These are phyloP conservation scores for Pocota personata DNA, from an alignment of 2,888 invertebrate genomes.

Conservation along the genomic window DNA sequence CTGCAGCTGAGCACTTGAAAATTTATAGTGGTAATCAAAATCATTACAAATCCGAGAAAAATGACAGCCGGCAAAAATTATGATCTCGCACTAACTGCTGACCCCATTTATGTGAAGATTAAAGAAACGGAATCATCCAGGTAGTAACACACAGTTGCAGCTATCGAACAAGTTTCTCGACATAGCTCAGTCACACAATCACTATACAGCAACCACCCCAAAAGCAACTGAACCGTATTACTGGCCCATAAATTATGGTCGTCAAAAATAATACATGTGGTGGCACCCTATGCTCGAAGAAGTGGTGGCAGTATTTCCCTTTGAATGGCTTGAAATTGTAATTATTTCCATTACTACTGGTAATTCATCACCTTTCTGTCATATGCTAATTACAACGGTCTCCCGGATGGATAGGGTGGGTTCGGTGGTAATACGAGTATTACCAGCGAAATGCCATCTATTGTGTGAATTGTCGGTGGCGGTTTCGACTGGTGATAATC, in stretches of 20 bases:
- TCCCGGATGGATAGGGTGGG: conserved; percentile 8
- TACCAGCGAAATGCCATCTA: not conserved
- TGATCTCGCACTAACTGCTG: conserved; percentile 19
- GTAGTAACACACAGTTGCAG: not conserved
- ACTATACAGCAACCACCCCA: conserved; percentile 37
- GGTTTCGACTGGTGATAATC: conserved; percentile 23
- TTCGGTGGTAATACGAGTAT: conserved; percentile 22
- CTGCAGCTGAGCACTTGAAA: conserved; percentile 11
- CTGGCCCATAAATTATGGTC: conserved; percentile 54
- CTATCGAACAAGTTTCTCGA: no score
- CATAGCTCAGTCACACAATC: conserved; percentile 33
- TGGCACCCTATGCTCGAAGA: conserved; percentile 32
- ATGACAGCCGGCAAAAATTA: conserved; percentile 31
- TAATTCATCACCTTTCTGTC: conserved; percentile 73
- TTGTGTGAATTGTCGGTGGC: conserved; percentile 7
- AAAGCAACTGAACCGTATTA: conserved; percentile 59
- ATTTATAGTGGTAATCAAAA: conserved; percentile 39
- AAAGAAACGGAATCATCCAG: not conserved
- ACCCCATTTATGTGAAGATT: conserved; percentile 16
- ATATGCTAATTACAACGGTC: conserved; percentile 67
- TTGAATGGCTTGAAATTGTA: conserved; percentile 59
- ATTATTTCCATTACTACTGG: conserved; percentile 69
- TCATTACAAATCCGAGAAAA: conserved; percentile 17
- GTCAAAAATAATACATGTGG: conserved; percentile 26
- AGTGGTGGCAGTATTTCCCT: conserved; percentile 21